Evolutionary conservation across 2,113 vertebrate genomes (phyloP).

Genomic region (Orthochromis malagaraziensis): DNA sequence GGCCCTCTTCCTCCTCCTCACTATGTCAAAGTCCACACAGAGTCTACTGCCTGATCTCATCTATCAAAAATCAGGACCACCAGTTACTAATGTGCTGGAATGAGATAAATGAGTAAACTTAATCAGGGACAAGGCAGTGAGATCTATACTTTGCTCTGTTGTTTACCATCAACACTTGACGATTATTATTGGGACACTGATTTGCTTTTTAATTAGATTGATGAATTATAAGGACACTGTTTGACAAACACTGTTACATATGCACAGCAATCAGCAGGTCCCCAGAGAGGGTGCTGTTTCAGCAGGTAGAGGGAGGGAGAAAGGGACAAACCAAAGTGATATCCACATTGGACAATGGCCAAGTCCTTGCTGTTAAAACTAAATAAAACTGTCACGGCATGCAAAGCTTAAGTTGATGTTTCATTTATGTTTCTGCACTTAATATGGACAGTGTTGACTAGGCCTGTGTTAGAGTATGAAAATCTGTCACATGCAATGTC

Average conservation of each 20-base stretch:
- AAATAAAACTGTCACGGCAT: background rate
- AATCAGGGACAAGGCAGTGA: background rate
- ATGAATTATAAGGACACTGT: background rate
- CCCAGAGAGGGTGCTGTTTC: background rate
- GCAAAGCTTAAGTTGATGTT: background rate
- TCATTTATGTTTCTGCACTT: background rate
- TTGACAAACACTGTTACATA: background rate
- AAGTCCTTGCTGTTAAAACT: background rate
- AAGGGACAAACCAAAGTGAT: background rate
- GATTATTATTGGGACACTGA: background rate
- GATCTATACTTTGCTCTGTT: background rate
- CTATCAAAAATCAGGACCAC: background rate
- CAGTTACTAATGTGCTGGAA: background rate
- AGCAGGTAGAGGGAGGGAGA: background rate
- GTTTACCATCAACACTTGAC: background rate
- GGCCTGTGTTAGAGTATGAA: background rate
- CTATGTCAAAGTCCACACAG: background rate
- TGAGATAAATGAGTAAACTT: background rate
- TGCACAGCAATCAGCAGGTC: background rate
- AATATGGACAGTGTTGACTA: background rate
- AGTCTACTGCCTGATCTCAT: background rate
- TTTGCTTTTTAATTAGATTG: background rate
- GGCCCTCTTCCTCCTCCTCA: background rate
- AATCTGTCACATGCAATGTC: background rate
- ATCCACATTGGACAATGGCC: background rate